A percentile compares a stretch with the other conserved stretches of the same genome.
phyloP scores from a whole-genome alignment of 2,888 invertebrate genomes.

The Vesta saturnalis region DNA sequence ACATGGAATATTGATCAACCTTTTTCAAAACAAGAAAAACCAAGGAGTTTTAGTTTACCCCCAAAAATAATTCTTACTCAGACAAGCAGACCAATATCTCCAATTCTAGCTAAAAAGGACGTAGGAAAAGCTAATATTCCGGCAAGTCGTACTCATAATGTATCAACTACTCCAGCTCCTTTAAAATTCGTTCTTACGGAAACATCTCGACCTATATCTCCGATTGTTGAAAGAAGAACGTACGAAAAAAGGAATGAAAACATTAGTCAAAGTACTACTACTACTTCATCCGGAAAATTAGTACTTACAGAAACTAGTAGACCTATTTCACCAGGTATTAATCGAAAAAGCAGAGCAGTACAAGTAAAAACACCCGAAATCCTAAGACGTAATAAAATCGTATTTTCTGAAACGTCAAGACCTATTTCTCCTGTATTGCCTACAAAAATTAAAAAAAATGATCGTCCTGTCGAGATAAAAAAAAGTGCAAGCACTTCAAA shows the following conservation, averaged over 20 bases:
- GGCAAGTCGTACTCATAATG: neutral
- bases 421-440: slow-evolving; percentile 48
- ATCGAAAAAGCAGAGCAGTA: neutral
- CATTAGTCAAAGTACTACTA: neutral
- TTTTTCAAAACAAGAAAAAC: slow-evolving; percentile 35
- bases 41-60: slow-evolving; percentile 64
- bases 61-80: slow-evolving; percentile 66
- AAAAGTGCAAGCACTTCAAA: slow-evolving; percentile 16
- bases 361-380: neutral
- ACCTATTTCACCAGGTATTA: slow-evolving; percentile 1
- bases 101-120: slow-evolving; percentile 42
- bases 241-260: neutral
- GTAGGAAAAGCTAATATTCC: neutral
- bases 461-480: neutral
- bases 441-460: neutral
- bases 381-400: neutral
- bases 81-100: slow-evolving; percentile 62
- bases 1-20: slow-evolving; percentile 65
- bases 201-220: slow-evolving; percentile 39
- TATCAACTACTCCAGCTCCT: neutral
- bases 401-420: slow-evolving; percentile 40
- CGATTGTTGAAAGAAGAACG: neutral
- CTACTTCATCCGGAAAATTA: neutral
- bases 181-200: slow-evolving; percentile 42
- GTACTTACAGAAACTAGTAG: slow-evolving; percentile 16